Evolutionary conservation across 2,113 vertebrate species (phyloP), one percentile per base, ranked within the genome.

Genomic region (Pedionomus torquatus): DNA sequence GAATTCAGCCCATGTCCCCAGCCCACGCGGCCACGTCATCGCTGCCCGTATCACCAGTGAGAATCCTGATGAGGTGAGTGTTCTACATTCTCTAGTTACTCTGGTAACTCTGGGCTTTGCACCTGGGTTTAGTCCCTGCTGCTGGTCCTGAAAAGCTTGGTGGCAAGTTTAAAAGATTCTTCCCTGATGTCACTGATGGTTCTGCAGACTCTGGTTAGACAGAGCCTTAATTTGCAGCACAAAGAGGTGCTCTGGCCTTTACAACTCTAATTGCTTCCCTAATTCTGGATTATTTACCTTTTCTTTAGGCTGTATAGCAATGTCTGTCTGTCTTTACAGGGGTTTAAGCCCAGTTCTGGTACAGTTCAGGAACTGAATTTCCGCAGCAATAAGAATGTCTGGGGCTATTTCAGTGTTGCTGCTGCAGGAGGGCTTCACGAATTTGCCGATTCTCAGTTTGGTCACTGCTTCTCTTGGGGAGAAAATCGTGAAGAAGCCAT

Each of bases 391-490:
- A 99, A 99, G 97, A 99, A 99, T 0, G 99, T 99, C 55, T 99
- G 99, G 99, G 99, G 99, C 88, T 99, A 99, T 98, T 99, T 99
- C 97, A 99, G 99, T 17, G 99, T 99, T 30, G 99, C 99, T 48
- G 99, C 99, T 5, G 99, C 99, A 71, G 99, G 99, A 41, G 99
- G 99, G 19, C 99, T 99, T 87, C 99, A 99, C 28, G 99, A 99
- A 93, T 99, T 99, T 96, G 99, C 99, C 0, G 99, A 99, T 97
- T 99, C 99, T 87, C 99, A 99, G 79, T 99, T 99, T 82, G 99
- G 99, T 37, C 99, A 99, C 97, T 99, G 99, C 96, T 99, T 99
- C 97, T 99, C 99, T 11, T 99, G 99, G 99, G 99, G 99, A 93
- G 99, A 99, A 97, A 99, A 99, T 95, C 98, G 99, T 20, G 99